Percentiles rank a stretch among this genome's conserved stretches.
These are phyloP conservation scores for Scotopteryx bipunctaria DNA, from an alignment of 2,888 invertebrate species.

Conservation along the genomic window DNA sequence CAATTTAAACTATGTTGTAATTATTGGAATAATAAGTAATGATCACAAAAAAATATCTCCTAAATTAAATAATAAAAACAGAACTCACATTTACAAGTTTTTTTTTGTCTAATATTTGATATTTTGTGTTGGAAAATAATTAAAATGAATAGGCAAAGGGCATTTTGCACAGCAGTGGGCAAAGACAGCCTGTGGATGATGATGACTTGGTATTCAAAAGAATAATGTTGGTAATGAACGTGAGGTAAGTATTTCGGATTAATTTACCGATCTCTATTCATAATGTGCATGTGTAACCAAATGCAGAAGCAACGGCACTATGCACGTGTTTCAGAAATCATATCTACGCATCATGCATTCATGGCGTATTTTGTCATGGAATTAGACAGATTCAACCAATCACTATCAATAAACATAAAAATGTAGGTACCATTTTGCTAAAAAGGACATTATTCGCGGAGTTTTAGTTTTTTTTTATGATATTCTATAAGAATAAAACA, in stretches of 20 bases:
- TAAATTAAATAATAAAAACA: background rate
- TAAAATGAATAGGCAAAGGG: too few species aligned
- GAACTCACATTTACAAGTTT: too few species aligned
- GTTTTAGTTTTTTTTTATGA: too few species aligned
- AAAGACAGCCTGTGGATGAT: too few species aligned
- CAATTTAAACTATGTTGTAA: constrained; percentile 1
- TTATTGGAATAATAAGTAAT: constrained; percentile 1
- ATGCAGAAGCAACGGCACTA: constrained; percentile 6
- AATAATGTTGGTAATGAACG: background rate
- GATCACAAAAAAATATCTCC: background rate
- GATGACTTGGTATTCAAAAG: background rate
- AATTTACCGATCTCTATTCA: background rate
- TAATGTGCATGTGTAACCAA: constrained; percentile 8
- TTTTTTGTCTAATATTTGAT: too few species aligned
- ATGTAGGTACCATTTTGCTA: too few species aligned
- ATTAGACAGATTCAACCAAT: background rate
- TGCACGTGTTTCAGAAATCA: background rate
- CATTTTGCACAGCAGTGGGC: too few species aligned
- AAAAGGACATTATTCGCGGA: too few species aligned
- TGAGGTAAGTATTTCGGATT: background rate
- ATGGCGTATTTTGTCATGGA: background rate
- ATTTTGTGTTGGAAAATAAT: too few species aligned
- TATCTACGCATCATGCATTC: background rate
- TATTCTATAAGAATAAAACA: too few species aligned
- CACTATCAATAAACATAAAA: too few species aligned